phyloP scores from a whole-genome alignment of 1,140 invertebrate species.

The Nylanderia fulva region DNA sequence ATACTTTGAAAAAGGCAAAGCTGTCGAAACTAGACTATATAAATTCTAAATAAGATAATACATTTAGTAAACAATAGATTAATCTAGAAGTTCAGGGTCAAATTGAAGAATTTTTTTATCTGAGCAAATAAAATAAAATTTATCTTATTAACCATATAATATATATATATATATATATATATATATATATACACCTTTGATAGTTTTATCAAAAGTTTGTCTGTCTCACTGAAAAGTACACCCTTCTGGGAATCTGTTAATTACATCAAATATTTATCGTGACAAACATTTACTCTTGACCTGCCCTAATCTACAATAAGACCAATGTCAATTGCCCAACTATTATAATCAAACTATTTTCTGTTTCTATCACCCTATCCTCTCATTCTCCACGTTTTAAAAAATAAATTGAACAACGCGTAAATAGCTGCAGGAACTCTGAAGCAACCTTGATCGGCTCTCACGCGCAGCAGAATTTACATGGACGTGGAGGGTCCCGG shows the following conservation, averaged over 20 bases:
- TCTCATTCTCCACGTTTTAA: neutral
- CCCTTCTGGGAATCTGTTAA: neutral
- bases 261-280: neutral
- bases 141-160: neutral
- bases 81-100: neutral
- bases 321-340: neutral
- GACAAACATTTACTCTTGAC: no score
- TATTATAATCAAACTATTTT: conserved; percentile 33
- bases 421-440: neutral
- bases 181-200: neutral
- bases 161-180: no score
- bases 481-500: conserved; percentile 64
- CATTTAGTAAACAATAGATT: neutral
- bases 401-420: conserved; percentile 9
- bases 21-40: neutral
- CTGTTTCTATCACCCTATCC: conserved; percentile 13
- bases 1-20: neutral
- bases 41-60: neutral
- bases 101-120: conserved; percentile 1
- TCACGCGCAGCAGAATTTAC: conserved; percentile 67
- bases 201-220: neutral
- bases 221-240: no score
- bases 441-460: conserved; percentile 45
- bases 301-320: neutral
- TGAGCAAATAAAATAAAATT: neutral